Conservation (phyloP, 2,888 invertebrate species). For the Heteromyza rotundicornis region DNA sequence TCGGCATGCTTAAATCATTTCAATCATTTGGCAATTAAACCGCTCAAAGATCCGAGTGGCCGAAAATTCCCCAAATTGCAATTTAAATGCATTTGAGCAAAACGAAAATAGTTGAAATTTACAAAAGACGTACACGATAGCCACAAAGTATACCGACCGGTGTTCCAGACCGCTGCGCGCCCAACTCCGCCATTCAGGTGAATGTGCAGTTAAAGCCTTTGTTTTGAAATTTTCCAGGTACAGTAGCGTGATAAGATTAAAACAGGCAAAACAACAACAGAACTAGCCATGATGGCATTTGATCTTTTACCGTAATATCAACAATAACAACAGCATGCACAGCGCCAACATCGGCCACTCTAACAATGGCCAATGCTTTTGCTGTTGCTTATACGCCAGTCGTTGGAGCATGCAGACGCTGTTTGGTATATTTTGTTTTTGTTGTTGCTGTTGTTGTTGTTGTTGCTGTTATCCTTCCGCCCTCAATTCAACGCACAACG, state of each 20-base stretch:
- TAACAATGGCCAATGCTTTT: conserved; percentile 41
- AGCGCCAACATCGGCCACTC: conserved; percentile 14
- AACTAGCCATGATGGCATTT: conserved; percentile 8
- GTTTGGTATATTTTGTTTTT: conserved; percentile 29
- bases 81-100: too few species aligned
- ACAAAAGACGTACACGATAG: too few species aligned
- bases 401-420: too few species aligned
- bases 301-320: conserved; percentile 14
- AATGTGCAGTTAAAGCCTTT: conserved; percentile 52
- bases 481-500: conserved; percentile 5
- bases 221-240: conserved; percentile 34
- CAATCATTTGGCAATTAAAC: too few species aligned
- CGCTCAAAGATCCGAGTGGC: too few species aligned
- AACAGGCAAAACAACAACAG: background rate
- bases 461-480: conserved; percentile 27
- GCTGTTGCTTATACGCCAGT: too few species aligned
- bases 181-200: too few species aligned
- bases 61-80: too few species aligned
- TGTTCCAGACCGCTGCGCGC: too few species aligned
- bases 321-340: conserved; percentile 28
- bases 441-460: conserved; percentile 17
- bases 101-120: too few species aligned
- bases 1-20: too few species aligned
- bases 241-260: conserved; percentile 19
- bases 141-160: too few species aligned